Base-by-base conservation (phyloP, 2,888 invertebrate species). In the Phragmatobia fuliginosa region DNA sequence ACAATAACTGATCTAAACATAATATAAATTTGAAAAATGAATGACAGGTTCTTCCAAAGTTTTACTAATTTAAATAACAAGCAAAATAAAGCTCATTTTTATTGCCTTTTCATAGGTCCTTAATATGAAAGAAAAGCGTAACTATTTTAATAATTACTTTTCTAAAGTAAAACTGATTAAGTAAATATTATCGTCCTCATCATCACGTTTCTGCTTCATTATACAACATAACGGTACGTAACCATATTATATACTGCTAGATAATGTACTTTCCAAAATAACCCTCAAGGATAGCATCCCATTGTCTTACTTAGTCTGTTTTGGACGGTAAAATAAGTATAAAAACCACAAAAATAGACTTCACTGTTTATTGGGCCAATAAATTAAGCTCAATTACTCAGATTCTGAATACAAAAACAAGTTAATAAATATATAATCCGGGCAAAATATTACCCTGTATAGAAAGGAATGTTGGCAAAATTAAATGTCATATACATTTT, bases 401-500 rank as follows among this genome's bases (percentile, higher is more conserved):
- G 28, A 28, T 21, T 59, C 58, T 28, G 18, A 32, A 32, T 65
- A 71, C 62, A 52, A 71, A 74, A 74, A 74, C 71, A 75, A 74
- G 67, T 28, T 28, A 65, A 74, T 75, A 71, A 75, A 71, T 68
- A 71, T 68, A 45, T 36, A 71, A 71, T 66, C 25, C 41, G 58
- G 61, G n/a, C 36, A 61, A 61, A 61, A 61, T 62, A 65, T 67
- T 72, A n/a, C 25, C 32, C 38, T 64, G 31, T 41, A 32, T 60
- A 67, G 32, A 68, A 62, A 73, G 32, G 21, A 49, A n/a, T 60
- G 28, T 21, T 61, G 14, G 10, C 52, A 21, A 67, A 67, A 67
- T 67, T 61, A 67, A 61, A 21, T 49, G 45, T 66, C 66, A 49
- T 45, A 60, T 45, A 41, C 36, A 52, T 49, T 67, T 36, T 49